phyloP scores from a whole-genome alignment of 2,113 vertebrate species.

The Tupaia tana region DNA sequence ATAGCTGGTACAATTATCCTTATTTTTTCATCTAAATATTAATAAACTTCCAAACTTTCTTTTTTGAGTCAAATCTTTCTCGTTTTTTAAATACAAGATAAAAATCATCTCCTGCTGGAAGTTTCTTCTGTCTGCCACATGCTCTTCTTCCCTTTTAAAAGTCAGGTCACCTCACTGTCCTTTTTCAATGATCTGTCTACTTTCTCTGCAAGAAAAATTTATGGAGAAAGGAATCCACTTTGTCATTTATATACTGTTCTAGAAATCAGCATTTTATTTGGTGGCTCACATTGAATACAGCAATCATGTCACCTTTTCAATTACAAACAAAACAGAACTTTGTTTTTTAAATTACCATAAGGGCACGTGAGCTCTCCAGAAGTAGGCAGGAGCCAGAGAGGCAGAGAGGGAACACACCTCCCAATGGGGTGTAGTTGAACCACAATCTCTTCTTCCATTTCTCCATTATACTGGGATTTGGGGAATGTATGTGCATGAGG shows the following conservation, averaged over 20 bases:
- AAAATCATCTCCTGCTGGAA: neutral
- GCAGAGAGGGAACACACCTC: too few species aligned
- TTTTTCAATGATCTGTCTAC: neutral
- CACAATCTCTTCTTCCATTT: neutral
- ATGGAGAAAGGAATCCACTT: neutral
- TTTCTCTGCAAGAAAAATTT: neutral
- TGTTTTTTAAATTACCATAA: too few species aligned
- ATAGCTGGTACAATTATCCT: neutral
- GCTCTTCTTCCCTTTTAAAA: neutral
- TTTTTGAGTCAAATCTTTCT: neutral
- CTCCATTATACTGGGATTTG: too few species aligned
- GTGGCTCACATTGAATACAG: neutral
- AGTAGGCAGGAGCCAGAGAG: too few species aligned
- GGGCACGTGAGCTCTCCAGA: too few species aligned
- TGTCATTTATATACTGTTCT: neutral
- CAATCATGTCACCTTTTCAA: too few species aligned
- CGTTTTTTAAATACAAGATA: neutral
- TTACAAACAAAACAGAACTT: neutral
- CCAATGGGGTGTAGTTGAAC: too few species aligned
- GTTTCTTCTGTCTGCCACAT: rapidly evolving
- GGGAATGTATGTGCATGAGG: too few species aligned
- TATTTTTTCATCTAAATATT: neutral
- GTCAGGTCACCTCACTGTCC: neutral
- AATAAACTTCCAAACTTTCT: neutral
- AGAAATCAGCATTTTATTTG: neutral